These are phyloP conservation scores for Cyprinella venusta DNA, from an alignment of 2,797 vertebrate genomes.

Conservation along the genomic window DNA sequence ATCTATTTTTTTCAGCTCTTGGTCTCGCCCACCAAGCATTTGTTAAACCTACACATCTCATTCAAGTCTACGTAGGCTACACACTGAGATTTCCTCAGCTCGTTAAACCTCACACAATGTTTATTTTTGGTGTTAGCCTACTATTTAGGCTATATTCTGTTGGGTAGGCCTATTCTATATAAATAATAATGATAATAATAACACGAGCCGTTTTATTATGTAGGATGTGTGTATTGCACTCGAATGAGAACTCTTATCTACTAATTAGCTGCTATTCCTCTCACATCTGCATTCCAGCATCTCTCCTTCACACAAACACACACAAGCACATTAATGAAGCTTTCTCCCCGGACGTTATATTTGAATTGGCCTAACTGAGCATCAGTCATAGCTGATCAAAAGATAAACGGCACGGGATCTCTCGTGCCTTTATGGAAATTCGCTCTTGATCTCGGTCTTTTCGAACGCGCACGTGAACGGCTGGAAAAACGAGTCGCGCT, in stretches of 20 bases:
- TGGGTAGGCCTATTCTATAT: neutral
- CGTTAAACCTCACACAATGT: neutral
- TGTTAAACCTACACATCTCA: slow-evolving; percentile 4
- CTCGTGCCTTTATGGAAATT: slow-evolving; percentile 80
- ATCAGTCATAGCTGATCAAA: slow-evolving; percentile 95
- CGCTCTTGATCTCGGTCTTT: slow-evolving; percentile 60
- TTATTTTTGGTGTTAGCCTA: neutral
- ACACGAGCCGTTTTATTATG: neutral
- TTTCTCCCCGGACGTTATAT: slow-evolving; percentile 77
- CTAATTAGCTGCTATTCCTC: slow-evolving; percentile 84
- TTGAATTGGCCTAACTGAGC: slow-evolving; percentile 85
- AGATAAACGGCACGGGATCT: slow-evolving; percentile 85
- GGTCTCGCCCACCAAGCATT: neutral
- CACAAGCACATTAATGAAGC: slow-evolving; percentile 88
- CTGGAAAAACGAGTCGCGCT: slow-evolving; percentile 65
- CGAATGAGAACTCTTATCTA: slow-evolving; percentile 81
- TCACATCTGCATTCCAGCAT: slow-evolving; percentile 90
- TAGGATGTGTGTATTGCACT: slow-evolving; percentile 21
- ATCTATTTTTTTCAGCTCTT: neutral
- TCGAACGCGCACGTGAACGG: slow-evolving; percentile 72
- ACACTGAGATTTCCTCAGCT: neutral
- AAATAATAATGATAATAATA: neutral
- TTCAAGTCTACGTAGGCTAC: neutral
- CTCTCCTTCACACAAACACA: slow-evolving; percentile 89
- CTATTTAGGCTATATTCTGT: neutral